Evolutionary conservation across 2,888 invertebrate genomes (phyloP).

Genomic region (Helleia helle): DNA sequence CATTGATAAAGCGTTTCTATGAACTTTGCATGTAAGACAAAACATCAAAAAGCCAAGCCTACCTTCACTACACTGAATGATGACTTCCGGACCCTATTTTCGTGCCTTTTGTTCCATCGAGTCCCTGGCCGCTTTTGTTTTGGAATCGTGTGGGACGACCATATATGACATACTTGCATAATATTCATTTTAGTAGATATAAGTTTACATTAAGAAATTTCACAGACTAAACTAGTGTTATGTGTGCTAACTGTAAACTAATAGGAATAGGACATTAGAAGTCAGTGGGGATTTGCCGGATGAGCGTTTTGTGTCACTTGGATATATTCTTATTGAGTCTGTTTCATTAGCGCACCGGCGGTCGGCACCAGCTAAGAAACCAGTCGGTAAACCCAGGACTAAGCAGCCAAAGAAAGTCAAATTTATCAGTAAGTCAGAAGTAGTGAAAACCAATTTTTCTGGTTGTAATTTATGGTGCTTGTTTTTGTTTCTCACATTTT

Average conservation of each 20-base stretch:
- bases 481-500: neutral
- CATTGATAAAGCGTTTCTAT: neutral
- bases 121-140: slow-evolving; percentile 13
- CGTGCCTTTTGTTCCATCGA: slow-evolving; percentile 16
- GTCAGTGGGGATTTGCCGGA: slow-evolving; percentile 15
- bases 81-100: slow-evolving; percentile 16
- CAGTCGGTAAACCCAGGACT: slow-evolving; percentile 84
- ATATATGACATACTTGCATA: no score
- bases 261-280: no score
- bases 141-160: slow-evolving; percentile 9
- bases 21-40: neutral
- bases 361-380: slow-evolving; percentile 84
- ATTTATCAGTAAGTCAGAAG: slow-evolving; percentile 87
- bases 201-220: no score
- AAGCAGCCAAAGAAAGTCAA: slow-evolving; percentile 93
- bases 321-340: slow-evolving; percentile 30
- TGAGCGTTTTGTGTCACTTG: neutral
- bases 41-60: slow-evolving; percentile 9
- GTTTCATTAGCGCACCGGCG: slow-evolving; percentile 56
- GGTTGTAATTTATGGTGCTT: neutral
- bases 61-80: no score
- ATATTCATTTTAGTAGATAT: no score
- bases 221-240: no score
- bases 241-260: no score
- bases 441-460: slow-evolving; percentile 1